phyloP scores from a whole-genome alignment of 2,888 invertebrate genomes.

The Heliconius cydno region DNA sequence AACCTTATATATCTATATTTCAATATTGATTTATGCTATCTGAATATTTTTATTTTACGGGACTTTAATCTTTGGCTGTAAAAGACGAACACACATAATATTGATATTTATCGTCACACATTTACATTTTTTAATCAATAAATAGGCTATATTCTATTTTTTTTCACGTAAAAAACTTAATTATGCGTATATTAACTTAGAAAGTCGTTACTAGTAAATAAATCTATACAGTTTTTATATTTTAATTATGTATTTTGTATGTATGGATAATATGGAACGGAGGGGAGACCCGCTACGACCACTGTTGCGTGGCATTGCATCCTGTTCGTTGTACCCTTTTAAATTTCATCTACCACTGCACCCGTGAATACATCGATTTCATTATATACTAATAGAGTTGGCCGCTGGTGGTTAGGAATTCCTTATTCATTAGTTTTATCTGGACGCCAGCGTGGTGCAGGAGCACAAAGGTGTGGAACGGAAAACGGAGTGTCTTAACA shows the following conservation, averaged over 20 bases:
- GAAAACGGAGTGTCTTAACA: too few relatives aligned
- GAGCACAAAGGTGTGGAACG: too few relatives aligned
- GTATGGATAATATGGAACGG: conserved; percentile 33
- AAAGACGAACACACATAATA: background rate
- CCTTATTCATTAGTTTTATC: background rate
- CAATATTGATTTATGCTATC: conserved; percentile 8
- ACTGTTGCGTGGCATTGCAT: conserved; percentile 63
- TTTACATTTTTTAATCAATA: background rate
- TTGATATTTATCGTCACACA: background rate
- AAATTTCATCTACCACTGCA: conserved; percentile 14
- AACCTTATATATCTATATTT: background rate
- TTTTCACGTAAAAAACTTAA: background rate
- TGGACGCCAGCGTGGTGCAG: too few relatives aligned
- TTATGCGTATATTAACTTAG: too few relatives aligned
- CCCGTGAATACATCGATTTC: conserved; percentile 2
- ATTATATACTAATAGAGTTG: conserved; percentile 13
- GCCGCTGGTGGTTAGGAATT: background rate
- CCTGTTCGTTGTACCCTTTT: conserved; percentile 50
- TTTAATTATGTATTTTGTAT: conserved; percentile 21
- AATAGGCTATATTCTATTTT: background rate
- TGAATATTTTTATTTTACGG: background rate
- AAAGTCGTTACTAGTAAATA: background rate
- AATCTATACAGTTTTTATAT: conserved; percentile 11
- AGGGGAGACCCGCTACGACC: conserved; percentile 53
- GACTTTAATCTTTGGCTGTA: background rate